Conservation (phyloP, 2,797 vertebrate species). For the Arrhamphus sclerolepis region DNA sequence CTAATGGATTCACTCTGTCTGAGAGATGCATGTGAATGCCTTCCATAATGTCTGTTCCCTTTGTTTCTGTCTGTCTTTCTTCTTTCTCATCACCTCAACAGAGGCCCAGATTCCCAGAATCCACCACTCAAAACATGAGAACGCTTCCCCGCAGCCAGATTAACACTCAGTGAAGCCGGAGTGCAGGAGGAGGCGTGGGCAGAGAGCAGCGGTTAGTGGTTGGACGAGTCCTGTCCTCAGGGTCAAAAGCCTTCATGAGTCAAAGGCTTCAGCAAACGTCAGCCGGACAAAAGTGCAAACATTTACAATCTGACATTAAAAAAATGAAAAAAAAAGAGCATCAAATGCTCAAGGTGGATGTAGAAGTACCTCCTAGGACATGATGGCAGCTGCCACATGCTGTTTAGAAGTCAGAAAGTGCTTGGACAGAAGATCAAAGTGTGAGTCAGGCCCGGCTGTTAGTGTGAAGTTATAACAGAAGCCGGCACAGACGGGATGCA, state of each 20-base stretch:
- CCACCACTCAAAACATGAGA: constrained; percentile 39
- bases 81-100: constrained; percentile 36
- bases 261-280: constrained; percentile 17
- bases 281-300: constrained; percentile 23
- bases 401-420: constrained; percentile 17
- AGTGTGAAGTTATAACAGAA: no score
- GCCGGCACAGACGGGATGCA: no score
- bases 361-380: constrained; percentile 12
- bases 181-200: constrained; percentile 22
- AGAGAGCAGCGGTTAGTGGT: constrained; percentile 34
- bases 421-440: no score
- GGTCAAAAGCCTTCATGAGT: constrained; percentile 54
- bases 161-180: constrained; percentile 37
- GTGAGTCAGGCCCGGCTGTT: no score
- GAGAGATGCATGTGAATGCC: constrained; percentile 59
- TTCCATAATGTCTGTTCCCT: constrained; percentile 21
- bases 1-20: constrained; percentile 73
- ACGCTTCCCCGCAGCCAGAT: constrained; percentile 20
- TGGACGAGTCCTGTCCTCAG: constrained; percentile 55
- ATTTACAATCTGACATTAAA: constrained; percentile 11
- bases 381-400: background rate
- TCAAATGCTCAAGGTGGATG: background rate
- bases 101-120: constrained; percentile 58
- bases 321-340: no score
- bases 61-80: constrained; percentile 28